Percentiles rank a stretch among this genome's conserved stretches.
These are phyloP conservation scores for Drosophila virilis DNA, from an alignment of 1,140 invertebrate genomes.

Conservation along the genomic window DNA sequence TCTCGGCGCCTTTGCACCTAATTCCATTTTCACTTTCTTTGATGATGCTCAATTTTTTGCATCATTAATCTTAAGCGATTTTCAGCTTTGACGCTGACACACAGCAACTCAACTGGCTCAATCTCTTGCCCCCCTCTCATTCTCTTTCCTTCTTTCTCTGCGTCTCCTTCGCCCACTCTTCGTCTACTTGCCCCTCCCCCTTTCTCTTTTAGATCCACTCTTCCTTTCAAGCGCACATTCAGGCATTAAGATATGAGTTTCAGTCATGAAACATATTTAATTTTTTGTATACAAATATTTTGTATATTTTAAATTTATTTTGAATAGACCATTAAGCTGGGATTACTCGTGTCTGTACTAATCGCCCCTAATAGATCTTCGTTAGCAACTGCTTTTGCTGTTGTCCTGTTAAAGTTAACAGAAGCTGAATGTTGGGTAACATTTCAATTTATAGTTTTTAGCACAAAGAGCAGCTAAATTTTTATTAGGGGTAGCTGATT, in stretches of 20 bases:
- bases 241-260: slow-evolving; percentile 11
- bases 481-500: too few relatives aligned
- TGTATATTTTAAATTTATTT: too few relatives aligned
- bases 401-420: too few relatives aligned
- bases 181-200: too few relatives aligned
- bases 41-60: slow-evolving; percentile 80
- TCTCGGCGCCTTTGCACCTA: slow-evolving; percentile 61
- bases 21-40: slow-evolving; percentile 82
- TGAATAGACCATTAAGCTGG: background rate
- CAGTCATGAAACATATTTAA: background rate
- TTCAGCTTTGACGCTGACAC: slow-evolving; percentile 73
- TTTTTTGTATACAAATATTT: background rate
- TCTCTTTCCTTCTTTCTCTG: background rate
- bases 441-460: background rate
- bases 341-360: background rate
- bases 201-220: background rate
- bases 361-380: background rate
- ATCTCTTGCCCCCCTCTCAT: background rate
- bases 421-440: background rate
- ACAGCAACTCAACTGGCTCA: slow-evolving; percentile 45
- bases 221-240: slow-evolving; percentile 14
- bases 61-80: slow-evolving; percentile 80
- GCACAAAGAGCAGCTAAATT: too few relatives aligned
- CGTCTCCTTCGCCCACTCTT: background rate
- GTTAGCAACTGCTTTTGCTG: too few relatives aligned